Base-by-base conservation (phyloP, 2,113 vertebrate genomes). In the Datnioides undecimradiatus region DNA sequence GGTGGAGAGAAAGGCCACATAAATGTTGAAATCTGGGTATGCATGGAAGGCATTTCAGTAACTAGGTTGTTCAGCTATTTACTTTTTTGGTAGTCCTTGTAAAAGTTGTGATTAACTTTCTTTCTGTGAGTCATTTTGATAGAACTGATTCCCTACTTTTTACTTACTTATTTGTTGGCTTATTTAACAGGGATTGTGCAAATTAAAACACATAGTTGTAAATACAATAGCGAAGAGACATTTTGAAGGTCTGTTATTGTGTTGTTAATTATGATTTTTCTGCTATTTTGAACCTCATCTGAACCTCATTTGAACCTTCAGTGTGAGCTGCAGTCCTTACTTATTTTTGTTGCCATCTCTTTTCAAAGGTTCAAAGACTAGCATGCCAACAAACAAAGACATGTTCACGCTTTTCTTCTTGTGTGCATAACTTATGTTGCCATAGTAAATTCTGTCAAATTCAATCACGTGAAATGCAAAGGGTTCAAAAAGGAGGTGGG, bases 331-430 rank as follows among this genome's bases (percentile, higher is more conserved):
- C 49, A 62, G 52, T 65, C 63, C 70, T 31, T 40, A 69, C 63
- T 57, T 59, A 49, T 66, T 81, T 93, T 79, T 76, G 58, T 66
- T 85, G 80, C 45, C 78, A 83, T 83, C 76, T 87, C 71, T 67
- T 41, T 80, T 63, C 29, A 69, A 81, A 80, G 73, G 80, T 80
- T 51, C 63, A 73, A 80, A 92, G 71, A 33, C n/a, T 59, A 58
- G 48, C 54, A 49, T 51, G 36, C 74, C 78, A 79, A 87, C 90
- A 88, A 63, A 79, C 77, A 49, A 45, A 54, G 57, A 33, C 74
- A 59, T 82, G 84, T 67, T 85, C 40, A 59, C 41, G 55, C 70
- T 83, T 74, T 77, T 68, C 34, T 6, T 79, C 58, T 71, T 65
- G 43, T 73, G 79, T 48, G 14, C 52, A 31, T 72, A 64, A 85